Base-by-base conservation (phyloP, 1,140 invertebrate species). In the Agraylea sexmaculata region DNA sequence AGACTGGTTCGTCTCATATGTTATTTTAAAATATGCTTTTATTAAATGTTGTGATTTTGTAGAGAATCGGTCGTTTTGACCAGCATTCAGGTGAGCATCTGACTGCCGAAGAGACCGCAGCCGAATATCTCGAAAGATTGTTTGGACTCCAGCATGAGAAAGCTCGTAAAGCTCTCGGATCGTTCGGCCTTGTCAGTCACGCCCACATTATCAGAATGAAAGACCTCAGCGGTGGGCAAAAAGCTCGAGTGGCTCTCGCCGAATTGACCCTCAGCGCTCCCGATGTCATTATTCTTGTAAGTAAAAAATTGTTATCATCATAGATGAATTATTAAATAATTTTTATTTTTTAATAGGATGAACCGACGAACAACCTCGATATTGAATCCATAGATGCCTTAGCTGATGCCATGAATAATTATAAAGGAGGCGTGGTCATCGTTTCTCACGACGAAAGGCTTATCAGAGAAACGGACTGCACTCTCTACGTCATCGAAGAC, bases 361-460 rank as follows among this genome's bases (percentile, higher is more conserved):
- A 98, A 75, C 94, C 94, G 42, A 97, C 94, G 10, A 98, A 98
- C 59, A 98, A 97, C 68, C 67, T 98, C 42, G 94, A 98, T 65
- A 96, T 98, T 51, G 95, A 99, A 71, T 97, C 92, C 12, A 99
- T 99, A 52, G 94, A 99, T 70, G 95, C 95, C 3, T 60, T 99
- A 25, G 91, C 88, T 8, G 92, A 98, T 47, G 95, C 94, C n/a
- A 96, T 99, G 50, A 90, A 88, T 58, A 81, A 81, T 36, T 99
- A 88, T 60, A 85, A 89, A 60, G 95, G 95, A 55, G 93, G 94
- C 47, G 95, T 99, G 7, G 79, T 99, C 10, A 97, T 99, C 47
- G 96, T 99, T 8, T 95, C 89, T 60, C 96, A 99, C 80, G 96
- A 99, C 66, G 94, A 99, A 63, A 74, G 95, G 20, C 73, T 99